Evolutionary conservation across 1,140 invertebrate species (phyloP), one percentile per base, ranked within the genome.

Genomic region (Trissolcus basalis): DNA sequence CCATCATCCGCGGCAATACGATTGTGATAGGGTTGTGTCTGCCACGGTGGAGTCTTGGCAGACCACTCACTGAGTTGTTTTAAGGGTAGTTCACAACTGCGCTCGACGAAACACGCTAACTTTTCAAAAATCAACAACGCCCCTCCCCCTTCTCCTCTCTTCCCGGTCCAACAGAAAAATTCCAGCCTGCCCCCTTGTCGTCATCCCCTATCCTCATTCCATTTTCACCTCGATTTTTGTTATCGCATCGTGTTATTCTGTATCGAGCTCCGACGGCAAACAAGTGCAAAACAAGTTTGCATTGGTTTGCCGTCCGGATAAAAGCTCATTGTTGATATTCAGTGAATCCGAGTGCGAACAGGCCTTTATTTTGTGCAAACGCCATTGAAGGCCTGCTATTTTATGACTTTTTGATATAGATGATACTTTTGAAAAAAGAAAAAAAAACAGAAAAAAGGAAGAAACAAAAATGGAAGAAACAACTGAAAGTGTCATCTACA

Each of bases 11-110:
- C 79, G 80, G 78, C 81, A 83, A 56, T 77, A 83, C 81, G 81
- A 87, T 85, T 87, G 85, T 86, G 85, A 87, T 86, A 87, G 82
- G 81, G 84, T 81, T 80, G 74, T 61, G 19, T 27, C 80, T 72
- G 73, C 74, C 70, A 64, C 56, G 70, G 70, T 64, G 68, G 65
- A 78, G 53, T 77, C 63, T n/a, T 69, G 75, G 59, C 70, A 79
- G 78, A 53, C 70, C 77, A 69, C 82, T 84, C 81, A 68, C 75
- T 74, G 78, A 84, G 63, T 82, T 81, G 79, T 81, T 79, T 82
- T 72, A 79, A 82, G 80, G 74, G 72, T 83, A 81, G 83, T 83
- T 80, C 78, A 79, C 82, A 77, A 79, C 58, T 76, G 75, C 59
- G 78, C 71, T 82, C 69, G 69, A 69, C 58, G 16, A 59, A 70